These are phyloP conservation scores for Mionectes olivaceus DNA, from an alignment of 2,797 vertebrate genomes.

Conservation along the genomic window DNA sequence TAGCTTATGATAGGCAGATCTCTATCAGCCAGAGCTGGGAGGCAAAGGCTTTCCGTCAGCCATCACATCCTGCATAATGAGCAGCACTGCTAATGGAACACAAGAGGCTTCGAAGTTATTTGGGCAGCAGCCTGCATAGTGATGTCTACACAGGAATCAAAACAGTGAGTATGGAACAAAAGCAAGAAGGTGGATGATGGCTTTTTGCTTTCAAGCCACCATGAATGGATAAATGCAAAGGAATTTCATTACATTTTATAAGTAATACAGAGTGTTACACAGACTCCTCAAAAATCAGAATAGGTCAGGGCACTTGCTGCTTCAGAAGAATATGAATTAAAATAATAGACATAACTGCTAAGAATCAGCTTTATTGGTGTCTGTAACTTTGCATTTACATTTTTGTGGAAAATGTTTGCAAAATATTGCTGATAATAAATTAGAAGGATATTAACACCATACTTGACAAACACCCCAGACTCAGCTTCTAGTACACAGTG, in stretches of 20 bases:
- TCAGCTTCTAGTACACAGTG: neutral
- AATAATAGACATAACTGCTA: neutral
- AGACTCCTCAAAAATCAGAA: neutral
- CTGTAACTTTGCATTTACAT: neutral
- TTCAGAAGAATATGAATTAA: neutral
- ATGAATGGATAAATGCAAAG: neutral
- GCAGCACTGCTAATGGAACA: neutral
- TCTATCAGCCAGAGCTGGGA: neutral
- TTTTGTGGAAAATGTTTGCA: neutral
- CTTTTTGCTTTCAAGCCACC: neutral
- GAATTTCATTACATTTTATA: neutral
- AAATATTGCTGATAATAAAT: neutral
- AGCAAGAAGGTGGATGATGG: neutral
- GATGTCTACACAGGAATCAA: slow-evolving; percentile 13
- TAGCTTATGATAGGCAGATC: neutral
- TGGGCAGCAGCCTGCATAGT: neutral
- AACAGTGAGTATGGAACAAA: slow-evolving; percentile 5
- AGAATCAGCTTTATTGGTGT: neutral
- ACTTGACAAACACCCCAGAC: neutral
- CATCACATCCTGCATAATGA: neutral
- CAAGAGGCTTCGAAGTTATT: slow-evolving; percentile 1
- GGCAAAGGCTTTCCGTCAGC: neutral
- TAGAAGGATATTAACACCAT: neutral
- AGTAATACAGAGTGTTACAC: neutral
- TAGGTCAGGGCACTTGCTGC: neutral